Conservation (phyloP, 2,888 invertebrate species). For the Dasypogon diadema region DNA sequence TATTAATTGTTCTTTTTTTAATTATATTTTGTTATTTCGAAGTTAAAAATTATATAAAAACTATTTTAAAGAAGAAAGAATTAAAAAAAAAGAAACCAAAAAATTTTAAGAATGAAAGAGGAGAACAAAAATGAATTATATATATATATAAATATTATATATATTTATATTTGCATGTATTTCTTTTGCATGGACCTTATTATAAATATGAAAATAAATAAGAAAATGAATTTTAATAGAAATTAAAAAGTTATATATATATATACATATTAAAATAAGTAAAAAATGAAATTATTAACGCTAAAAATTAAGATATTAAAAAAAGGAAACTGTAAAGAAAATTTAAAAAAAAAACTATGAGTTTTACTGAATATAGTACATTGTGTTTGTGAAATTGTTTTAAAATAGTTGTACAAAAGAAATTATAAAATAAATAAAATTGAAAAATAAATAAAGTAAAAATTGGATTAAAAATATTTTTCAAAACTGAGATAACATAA, state of each 20-base stretch:
- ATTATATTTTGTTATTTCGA: neutral
- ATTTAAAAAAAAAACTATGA: no score
- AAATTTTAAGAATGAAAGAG: slow-evolving; percentile 1
- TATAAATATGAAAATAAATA: slow-evolving; percentile 29
- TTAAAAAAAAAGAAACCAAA: neutral
- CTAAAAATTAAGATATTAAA: slow-evolving; percentile 7
- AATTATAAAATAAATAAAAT: neutral
- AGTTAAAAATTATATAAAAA: slow-evolving; percentile 7
- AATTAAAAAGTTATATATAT: slow-evolving; percentile 27
- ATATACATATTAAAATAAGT: slow-evolving; percentile 30
- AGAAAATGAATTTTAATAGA: slow-evolving; percentile 29
- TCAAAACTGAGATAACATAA: no score
- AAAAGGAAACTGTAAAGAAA: slow-evolving; percentile 21
- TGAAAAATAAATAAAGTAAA: neutral
- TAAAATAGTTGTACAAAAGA: slow-evolving; percentile 43
- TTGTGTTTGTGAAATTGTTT: slow-evolving; percentile 43
- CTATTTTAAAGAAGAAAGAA: neutral
- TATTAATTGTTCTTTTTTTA: slow-evolving; percentile 6
- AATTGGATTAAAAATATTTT: no score
- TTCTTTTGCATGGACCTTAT: slow-evolving; percentile 44
- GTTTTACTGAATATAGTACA: slow-evolving; percentile 38
- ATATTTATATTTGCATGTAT: slow-evolving; percentile 38
- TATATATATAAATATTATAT: slow-evolving; percentile 2
- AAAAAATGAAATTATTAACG: slow-evolving; percentile 24
- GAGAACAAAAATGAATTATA: slow-evolving; percentile 15